Base-by-base conservation (phyloP, 1,140 invertebrate species). In the Atta colombica region DNA sequence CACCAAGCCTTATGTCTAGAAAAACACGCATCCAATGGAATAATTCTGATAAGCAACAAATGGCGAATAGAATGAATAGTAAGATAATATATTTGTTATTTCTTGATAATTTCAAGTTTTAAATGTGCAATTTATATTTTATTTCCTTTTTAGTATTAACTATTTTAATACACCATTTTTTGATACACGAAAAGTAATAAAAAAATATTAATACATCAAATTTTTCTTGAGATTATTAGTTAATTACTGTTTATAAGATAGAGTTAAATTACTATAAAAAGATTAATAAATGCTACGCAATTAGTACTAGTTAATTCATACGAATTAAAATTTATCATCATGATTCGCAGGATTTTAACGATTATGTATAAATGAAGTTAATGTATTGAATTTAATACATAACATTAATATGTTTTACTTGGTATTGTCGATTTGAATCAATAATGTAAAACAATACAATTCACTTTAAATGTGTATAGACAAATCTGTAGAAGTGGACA, bases 1-100 rank as follows among this genome's bases (percentile, higher is more conserved):
- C 1, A 21, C 39, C 28, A 7, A 6, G 8, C 21, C 6, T 16
- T 3, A 72, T 28, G 51, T 3, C 58, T 28, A 77, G 0, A n/a
- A 85, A 51, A 16, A 87, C 69, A 63, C 77, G 63, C 18, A 39
- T 69, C 0, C 61, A 10, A 60, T 87, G 77, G 87, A 78, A 35
- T 35, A 68, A 86, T 3, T 53, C 58, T 1, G 28, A 66, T 14
- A 35, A 53, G 6, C 55, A 39, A 69, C 55, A 61, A 31, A 21
- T 35, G 18, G 18, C 63, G 4, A 68, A 25, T 28, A 45, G 39
- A 10, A 39, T 21, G 4, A 85, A 68, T 35, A 87, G 65, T 75
- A 77, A 85, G 71, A 77, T 53, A 6, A 74, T 12, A 31, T n/a
- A 49, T 6, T 35, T 63, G 21, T 16, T 14, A n/a, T n/a, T 14